Base-by-base conservation (phyloP, 2,888 invertebrate genomes). In the Leucania comma region DNA sequence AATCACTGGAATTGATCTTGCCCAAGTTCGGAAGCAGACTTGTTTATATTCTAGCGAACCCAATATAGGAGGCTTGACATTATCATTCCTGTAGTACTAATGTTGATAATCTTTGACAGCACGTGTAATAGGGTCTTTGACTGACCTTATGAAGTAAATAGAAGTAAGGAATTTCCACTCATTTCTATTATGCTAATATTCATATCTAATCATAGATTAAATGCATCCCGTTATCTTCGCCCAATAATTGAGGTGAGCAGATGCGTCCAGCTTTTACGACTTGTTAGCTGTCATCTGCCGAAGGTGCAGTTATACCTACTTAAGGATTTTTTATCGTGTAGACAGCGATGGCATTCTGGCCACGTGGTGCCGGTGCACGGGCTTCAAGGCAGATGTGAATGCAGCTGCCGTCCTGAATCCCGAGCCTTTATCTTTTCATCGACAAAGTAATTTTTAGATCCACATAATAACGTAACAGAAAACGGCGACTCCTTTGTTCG, bases 371-470 rank as follows among this genome's bases (percentile, higher is more conserved):
- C 79, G 81, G 68, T 83, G 87, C 82, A 63, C 78, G 83, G 87
- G 89, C 89, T 90, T 89, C 88, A 88, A 87, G 90, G 91, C 95
- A 95, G 95, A 95, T 95, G 95, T 88, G 87, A 87, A 80, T 85
- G 91, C 95, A 95, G 94, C 95, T 95, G 95, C 90, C 89, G 86
- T 73, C 80, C 72, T 77, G 79, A 83, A 90, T 89, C 88, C 91
- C 85, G 83, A 88, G 81, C 80, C 89, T 91, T 91, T 93, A 93
- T 93, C 90, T 93, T 87, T 84, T 80, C 88, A 88, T 90, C 87
- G 87, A 84, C 83, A 89, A 87, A 85, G 89, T 90, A 88, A 89
- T 90, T 90, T 90, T 74, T 68, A 53, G 32, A 68, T 54, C 61
- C 60, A 63, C 57, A 61, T 50, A 42, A 62, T 63, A 70, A 61